phyloP scores from a whole-genome alignment of 2,797 vertebrate genomes.

The Calcarius lapponicus region DNA sequence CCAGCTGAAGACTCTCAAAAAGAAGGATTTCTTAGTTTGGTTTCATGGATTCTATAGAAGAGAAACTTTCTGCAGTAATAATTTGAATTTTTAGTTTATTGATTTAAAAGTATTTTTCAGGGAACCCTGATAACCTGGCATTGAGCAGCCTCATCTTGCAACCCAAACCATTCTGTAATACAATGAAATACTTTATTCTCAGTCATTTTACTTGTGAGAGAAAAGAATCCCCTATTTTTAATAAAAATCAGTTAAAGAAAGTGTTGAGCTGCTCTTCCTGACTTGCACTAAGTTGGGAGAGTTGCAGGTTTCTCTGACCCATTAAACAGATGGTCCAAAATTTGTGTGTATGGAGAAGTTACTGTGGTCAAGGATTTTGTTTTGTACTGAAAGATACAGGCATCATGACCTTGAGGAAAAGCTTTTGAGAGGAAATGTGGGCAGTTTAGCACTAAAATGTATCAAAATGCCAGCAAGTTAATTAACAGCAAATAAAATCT shows the following conservation, averaged over 20 bases:
- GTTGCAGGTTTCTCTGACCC: background rate
- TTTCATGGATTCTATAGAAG: background rate
- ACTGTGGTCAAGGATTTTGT: background rate
- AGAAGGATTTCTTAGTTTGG: background rate
- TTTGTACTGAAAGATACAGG: background rate
- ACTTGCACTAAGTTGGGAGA: background rate
- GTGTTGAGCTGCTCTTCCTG: background rate
- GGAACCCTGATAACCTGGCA: background rate
- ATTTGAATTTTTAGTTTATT: background rate
- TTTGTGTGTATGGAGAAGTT: background rate
- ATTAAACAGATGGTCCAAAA: background rate
- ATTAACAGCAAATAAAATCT: background rate
- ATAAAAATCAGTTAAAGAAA: background rate
- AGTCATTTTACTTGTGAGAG: background rate
- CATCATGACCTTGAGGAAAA: background rate
- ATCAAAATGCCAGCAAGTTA: background rate
- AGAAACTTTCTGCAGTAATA: background rate
- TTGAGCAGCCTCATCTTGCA: background rate
- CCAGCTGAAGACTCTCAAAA: background rate
- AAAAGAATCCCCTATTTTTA: background rate
- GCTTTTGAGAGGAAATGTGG: background rate
- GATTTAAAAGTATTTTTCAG: background rate
- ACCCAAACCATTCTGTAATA: background rate
- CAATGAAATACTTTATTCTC: background rate
- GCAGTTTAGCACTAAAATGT: background rate